phyloP scores from a whole-genome alignment of 2,797 vertebrate species.

The Bradypodion ventrale region DNA sequence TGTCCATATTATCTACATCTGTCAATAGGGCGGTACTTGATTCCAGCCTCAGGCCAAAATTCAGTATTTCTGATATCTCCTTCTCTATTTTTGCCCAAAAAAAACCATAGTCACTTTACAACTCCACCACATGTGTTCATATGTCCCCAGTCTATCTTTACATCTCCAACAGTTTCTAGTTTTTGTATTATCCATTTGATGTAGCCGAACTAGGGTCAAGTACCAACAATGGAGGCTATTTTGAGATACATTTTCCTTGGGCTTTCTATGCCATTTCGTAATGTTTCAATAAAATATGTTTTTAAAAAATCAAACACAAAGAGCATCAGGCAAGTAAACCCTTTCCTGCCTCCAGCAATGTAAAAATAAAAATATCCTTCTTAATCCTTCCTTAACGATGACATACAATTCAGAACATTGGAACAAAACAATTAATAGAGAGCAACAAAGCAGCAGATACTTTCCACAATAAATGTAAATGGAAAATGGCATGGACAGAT shows the following conservation, averaged over 20 bases:
- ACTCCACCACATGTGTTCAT: too few relatives aligned
- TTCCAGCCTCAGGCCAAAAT: too few relatives aligned
- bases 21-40: too few relatives aligned
- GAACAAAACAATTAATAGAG: not conserved
- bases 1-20: too few relatives aligned
- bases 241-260: too few relatives aligned
- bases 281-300: not conserved
- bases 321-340: not conserved
- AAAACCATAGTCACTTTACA: too few relatives aligned
- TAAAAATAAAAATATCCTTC: not conserved
- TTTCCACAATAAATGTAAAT: constrained; percentile 28
- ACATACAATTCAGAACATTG: not conserved
- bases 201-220: too few relatives aligned
- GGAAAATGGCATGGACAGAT: constrained; percentile 29
- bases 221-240: not conserved
- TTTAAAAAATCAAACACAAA: not conserved
- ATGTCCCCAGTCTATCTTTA: too few relatives aligned
- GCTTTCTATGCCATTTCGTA: not conserved
- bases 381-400: not conserved
- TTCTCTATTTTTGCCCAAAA: too few relatives aligned
- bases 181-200: too few relatives aligned
- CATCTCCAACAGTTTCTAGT: too few relatives aligned
- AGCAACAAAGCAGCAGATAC: not conserved
- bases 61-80: too few relatives aligned
- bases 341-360: not conserved